phyloP scores from a whole-genome alignment of 2,797 vertebrate genomes.

The Labeo calbasu region DNA sequence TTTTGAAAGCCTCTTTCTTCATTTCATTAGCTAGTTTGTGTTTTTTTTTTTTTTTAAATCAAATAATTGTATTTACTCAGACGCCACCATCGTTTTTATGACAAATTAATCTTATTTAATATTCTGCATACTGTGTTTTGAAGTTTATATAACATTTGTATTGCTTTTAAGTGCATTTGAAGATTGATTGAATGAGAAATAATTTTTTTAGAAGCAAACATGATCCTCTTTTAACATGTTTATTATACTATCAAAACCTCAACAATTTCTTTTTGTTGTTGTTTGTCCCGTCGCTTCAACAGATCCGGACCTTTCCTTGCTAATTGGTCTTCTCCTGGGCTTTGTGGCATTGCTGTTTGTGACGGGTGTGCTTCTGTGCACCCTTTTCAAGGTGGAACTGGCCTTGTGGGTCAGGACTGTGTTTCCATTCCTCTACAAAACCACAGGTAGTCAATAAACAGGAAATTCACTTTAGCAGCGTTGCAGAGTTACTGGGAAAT shows the following conservation, averaged over 20 bases:
- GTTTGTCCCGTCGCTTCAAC: constrained; percentile 31
- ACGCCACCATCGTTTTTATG: too few species aligned
- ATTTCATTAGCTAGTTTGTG: neutral
- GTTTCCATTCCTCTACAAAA: constrained; percentile 60
- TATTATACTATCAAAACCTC: neutral
- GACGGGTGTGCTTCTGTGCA: constrained; percentile 72
- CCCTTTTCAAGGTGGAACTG: constrained; percentile 87
- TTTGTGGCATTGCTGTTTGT: constrained; percentile 70
- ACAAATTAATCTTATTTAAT: neutral
- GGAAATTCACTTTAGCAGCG: constrained; percentile 10
- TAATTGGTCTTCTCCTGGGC: constrained; percentile 70
- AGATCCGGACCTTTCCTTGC: constrained; percentile 76
- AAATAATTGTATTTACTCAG: neutral
- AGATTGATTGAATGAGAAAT: neutral
- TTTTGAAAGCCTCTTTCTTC: neutral
- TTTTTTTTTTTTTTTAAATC: neutral
- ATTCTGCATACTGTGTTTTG: neutral
- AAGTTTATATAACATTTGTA: too few species aligned
- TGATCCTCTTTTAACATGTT: neutral
- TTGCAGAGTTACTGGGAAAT: neutral
- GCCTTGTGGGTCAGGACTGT: constrained; percentile 80
- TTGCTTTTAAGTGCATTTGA: neutral
- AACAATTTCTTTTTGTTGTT: neutral
- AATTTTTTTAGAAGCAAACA: neutral
- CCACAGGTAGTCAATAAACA: constrained; percentile 53